phyloP scores from a whole-genome alignment of 2,113 vertebrate genomes.

The Orthochromis indermauri region DNA sequence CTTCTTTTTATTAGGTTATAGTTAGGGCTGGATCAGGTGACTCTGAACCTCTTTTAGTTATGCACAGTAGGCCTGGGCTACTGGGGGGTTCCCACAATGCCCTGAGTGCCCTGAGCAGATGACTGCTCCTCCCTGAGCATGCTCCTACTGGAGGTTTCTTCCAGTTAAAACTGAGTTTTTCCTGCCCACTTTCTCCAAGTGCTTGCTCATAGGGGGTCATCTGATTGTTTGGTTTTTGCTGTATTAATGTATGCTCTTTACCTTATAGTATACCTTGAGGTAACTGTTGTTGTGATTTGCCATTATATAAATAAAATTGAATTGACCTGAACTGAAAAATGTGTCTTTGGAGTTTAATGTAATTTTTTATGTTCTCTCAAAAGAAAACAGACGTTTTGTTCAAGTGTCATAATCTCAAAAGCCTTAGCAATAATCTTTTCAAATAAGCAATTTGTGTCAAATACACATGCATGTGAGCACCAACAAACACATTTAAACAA shows the following conservation, averaged over 20 bases:
- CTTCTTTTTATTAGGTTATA: background rate
- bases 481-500: background rate
- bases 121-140: background rate
- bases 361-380: background rate
- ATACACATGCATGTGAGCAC: background rate
- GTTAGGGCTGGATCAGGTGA: background rate
- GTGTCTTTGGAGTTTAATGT: background rate
- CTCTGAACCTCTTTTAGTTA: background rate
- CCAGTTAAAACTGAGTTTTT: background rate
- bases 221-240: background rate
- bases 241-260: background rate
- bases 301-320: background rate
- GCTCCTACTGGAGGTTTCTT: background rate
- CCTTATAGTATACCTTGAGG: background rate
- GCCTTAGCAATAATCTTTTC: background rate
- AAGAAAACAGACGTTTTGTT: no score
- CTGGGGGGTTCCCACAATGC: background rate
- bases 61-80: background rate
- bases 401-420: background rate
- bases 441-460: background rate
- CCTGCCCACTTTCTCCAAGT: background rate
- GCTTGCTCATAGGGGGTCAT: background rate
- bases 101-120: background rate
- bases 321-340: background rate
- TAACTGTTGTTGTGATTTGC: background rate